Conservation (phyloP, 2,113 vertebrate genomes). For the Sturnus vulgaris region DNA sequence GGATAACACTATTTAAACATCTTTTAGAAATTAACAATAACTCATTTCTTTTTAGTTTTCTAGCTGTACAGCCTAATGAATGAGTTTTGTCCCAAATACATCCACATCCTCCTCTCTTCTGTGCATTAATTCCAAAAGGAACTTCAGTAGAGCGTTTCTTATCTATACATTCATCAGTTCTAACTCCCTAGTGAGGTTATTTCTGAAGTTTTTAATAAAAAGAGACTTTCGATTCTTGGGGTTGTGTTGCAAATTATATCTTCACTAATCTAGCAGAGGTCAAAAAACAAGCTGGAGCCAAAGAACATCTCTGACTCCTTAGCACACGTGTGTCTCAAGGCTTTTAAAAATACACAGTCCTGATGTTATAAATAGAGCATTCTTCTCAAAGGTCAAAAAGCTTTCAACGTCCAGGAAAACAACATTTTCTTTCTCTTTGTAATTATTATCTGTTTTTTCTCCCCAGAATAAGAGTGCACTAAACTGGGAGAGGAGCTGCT, state of each 20-base stretch:
- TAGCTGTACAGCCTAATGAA: not conserved
- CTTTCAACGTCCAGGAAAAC: slow-evolving; percentile 1
- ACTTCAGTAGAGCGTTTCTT: slow-evolving; percentile 15
- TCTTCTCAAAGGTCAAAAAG: slow-evolving; percentile 34
- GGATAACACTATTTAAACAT: not conserved
- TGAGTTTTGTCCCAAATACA: not conserved
- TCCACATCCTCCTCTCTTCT: slow-evolving; percentile 14
- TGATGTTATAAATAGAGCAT: slow-evolving; percentile 46
- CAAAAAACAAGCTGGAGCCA: slow-evolving; percentile 18
- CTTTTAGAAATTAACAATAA: not conserved
- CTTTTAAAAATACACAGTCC: slow-evolving; percentile 45
- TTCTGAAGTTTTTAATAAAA: slow-evolving; percentile 52
- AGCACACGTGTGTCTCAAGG: slow-evolving; percentile 5
- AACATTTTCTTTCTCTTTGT: not conserved
- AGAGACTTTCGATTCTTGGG: slow-evolving; percentile 41
- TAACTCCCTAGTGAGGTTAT: slow-evolving; percentile 42
- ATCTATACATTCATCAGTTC: slow-evolving; percentile 41
- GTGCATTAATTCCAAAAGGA: slow-evolving; percentile 28
- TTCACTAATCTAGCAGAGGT: slow-evolving; percentile 47
- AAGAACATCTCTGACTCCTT: slow-evolving; percentile 18
- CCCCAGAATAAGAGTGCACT: not conserved
- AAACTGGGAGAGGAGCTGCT: not conserved
- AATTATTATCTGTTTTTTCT: not conserved
- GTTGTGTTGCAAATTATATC: slow-evolving; percentile 45
- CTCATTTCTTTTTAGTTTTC: not conserved